Evolutionary conservation across 2,797 vertebrate species (phyloP), one percentile per base, ranked within the genome.

Genomic region (Lagorchestes hirsutus): DNA sequence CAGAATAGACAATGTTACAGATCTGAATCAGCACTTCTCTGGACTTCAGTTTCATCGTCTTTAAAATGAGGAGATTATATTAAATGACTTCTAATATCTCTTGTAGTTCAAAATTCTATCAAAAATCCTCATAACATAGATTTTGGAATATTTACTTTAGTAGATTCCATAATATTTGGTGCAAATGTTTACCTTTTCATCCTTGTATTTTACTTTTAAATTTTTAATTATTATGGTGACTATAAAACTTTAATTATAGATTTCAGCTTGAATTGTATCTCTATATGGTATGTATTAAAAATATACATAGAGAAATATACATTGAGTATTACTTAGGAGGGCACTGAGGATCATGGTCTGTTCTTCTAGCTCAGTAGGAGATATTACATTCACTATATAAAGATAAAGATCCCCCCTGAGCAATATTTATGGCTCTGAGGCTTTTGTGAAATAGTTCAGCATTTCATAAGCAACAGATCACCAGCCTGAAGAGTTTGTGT

Each of bases 401-500:
- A 96, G 54, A 6, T 96, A 87, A n/a, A 24, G 55, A 34, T 97
- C 5, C 4, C 22, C 90, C 90, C 40, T 90, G 4, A 28, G 34
- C 6, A 54, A 5, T 94, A 96, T 96, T 96, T 96, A 93, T 95
- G 87, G 59, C 87, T 95, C 93, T 94, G 40, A 50, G 22, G 10
- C 46, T 94, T 24, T 94, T 93, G 87, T 95, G 92, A 95, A 97
- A 95, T 4, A 3, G 14, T 93, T 97, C 40, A 28, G 28, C 92
- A 59, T 94, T 52, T 96, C 27, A 56, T 94, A 94, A 95, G 94
- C 96, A 95, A 40, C 29, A 93, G 4, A 93, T 90, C 4, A 55
- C 92, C 90, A 62, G 12, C 55, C 91, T 95, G 92, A 96, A 95
- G 87, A 96, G n/a, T 13, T 95, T 97, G 56, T 46, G 92, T 93